A percentile compares a stretch with the other conserved stretches of the same genome.
These are phyloP conservation scores for Dicyrtomina minuta DNA, from an alignment of 2,888 invertebrate species.

Conservation along the genomic window DNA sequence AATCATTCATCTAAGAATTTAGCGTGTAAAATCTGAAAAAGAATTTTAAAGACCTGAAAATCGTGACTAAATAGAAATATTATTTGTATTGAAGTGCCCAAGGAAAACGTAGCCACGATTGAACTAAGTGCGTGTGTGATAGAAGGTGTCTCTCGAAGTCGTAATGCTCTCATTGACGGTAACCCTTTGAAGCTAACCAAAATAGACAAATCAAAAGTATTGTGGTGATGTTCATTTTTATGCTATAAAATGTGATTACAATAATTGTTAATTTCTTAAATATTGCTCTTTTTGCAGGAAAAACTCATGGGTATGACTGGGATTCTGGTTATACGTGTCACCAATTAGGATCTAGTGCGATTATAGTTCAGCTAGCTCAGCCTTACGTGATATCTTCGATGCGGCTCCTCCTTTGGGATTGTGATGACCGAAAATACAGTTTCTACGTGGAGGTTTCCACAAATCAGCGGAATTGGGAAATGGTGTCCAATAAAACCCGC, in stretches of 20 bases:
- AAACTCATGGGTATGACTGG: slow-evolving; percentile 95
- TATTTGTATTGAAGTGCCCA: slow-evolving; percentile 27
- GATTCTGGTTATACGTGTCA: slow-evolving; percentile 98
- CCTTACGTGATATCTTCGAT: slow-evolving; percentile 90
- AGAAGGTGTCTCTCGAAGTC: slow-evolving; percentile 89
- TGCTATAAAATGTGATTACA: no score
- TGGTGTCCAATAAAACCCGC: slow-evolving; percentile 81
- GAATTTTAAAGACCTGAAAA: no score
- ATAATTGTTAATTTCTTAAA: background rate
- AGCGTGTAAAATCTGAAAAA: no score
- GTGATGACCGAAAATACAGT: slow-evolving; percentile 89
- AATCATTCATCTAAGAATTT: no score
- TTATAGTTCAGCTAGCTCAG: slow-evolving; percentile 92
- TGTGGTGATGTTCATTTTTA: background rate
- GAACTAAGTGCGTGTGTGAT: slow-evolving; percentile 77
- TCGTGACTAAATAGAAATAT: no score
- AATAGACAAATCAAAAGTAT: background rate
- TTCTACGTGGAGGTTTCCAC: slow-evolving; percentile 94
- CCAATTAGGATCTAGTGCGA: slow-evolving; percentile 90
- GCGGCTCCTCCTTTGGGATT: slow-evolving; percentile 94
- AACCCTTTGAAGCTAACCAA: background rate
- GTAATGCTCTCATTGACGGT: slow-evolving; percentile 91
- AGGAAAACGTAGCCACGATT: slow-evolving; percentile 23
- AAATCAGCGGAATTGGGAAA: slow-evolving; percentile 89
- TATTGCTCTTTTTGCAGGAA: slow-evolving; percentile 59